Base-by-base conservation (phyloP, 2,888 invertebrate genomes). In the Pterostichus madidus region DNA sequence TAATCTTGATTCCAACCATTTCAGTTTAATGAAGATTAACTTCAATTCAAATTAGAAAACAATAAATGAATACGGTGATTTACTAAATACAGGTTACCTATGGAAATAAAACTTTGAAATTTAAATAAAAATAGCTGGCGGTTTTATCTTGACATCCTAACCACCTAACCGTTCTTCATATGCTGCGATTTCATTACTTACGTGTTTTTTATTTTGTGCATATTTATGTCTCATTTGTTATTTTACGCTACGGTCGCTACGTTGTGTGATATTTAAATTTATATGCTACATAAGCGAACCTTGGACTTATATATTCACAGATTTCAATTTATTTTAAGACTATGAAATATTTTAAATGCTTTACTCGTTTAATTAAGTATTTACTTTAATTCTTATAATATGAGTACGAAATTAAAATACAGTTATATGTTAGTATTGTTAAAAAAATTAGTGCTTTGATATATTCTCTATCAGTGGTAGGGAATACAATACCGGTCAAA, bases 111-210 rank as follows among this genome's bases (percentile, higher is more conserved):
- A 39, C 44, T 71, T 71, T 46, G 39, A 71, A 71, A 71, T 71
- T 71, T 44, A 71, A 71, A 71, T 71, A 71, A 71, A 44, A 71
- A 71, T 71, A 44, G 64, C 13, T 0, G 32, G 61, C 10, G 3
- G 68, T 71, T 71, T 59, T 71, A 71, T 71, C 68, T 71, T 71
- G 68, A 71, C 64, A n/a, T n/a, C n/a, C n/a, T n/a, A n/a, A n/a
- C n/a, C n/a, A 39, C 39, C 17, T 15, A 17, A 39, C 44, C 13
- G 17, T 71, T 46, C 24, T 8, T 44, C 68, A 71, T 71, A 44
- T 71, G 64, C 17, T 13, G 68, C 44, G 15, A 15, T 71, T 71
- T 71, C 68, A 71, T 71, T 71, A 71, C 44, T 71, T 44, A 71
- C 11, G 0, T 71, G 68, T 71, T 71, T 71, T 71, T 71, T 71